phyloP scores from a whole-genome alignment of 2,888 invertebrate genomes.

The Isoperla grammatica region DNA sequence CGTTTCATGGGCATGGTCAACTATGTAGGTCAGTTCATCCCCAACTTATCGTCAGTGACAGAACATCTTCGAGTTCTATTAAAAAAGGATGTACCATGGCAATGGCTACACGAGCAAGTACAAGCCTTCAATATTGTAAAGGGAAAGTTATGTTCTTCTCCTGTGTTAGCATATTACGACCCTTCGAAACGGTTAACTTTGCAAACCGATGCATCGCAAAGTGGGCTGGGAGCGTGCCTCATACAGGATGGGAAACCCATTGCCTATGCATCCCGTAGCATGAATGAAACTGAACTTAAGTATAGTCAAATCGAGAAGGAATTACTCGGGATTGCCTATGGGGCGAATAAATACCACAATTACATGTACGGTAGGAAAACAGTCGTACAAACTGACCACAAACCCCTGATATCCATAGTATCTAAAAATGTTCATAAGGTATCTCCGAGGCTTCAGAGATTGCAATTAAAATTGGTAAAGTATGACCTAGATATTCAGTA shows the following conservation, averaged over 20 bases:
- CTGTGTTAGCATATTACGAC: slow-evolving; percentile 27
- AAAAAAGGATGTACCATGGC: too few relatives aligned
- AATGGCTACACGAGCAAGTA: too few relatives aligned
- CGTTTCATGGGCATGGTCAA: too few relatives aligned
- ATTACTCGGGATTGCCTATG: slow-evolving; percentile 7
- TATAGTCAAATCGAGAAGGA: neutral
- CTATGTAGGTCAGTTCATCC: too few relatives aligned
- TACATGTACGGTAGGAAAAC: slow-evolving; percentile 5
- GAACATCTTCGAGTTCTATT: too few relatives aligned
- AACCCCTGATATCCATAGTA: slow-evolving; percentile 4
- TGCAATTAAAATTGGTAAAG: slow-evolving; percentile 1
- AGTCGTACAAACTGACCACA: slow-evolving; percentile 1
- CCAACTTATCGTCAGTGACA: too few relatives aligned
- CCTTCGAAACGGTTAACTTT: slow-evolving; percentile 13
- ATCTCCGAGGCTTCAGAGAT: slow-evolving; percentile 1
- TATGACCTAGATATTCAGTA: slow-evolving; percentile 1
- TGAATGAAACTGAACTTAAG: neutral
- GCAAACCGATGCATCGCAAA: slow-evolving; percentile 16
- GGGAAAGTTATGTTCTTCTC: slow-evolving; percentile 22
- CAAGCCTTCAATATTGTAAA: slow-evolving; percentile 23
- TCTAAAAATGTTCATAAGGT: slow-evolving; percentile 3
- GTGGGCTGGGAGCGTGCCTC: slow-evolving; percentile 14
- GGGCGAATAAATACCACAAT: slow-evolving; percentile 11
- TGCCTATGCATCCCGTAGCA: slow-evolving; percentile 15
- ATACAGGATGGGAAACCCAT: slow-evolving; percentile 14